Evolutionary conservation across 2,888 invertebrate genomes (phyloP), one percentile per base, ranked within the genome.

Genomic region (Epicampocera succincta): DNA sequence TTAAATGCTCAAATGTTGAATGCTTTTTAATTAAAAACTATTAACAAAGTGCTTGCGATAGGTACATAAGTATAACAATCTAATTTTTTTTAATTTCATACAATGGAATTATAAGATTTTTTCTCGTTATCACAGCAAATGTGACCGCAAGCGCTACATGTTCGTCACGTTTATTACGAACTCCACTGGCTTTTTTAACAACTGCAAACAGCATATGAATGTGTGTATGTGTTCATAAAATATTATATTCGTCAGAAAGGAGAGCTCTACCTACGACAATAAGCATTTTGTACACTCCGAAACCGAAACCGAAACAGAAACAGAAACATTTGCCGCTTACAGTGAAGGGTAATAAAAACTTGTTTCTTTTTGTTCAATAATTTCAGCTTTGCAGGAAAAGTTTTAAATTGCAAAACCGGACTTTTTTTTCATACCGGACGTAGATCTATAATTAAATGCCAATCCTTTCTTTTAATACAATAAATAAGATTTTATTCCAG

Each of bases 321-420:
- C n/a, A n/a, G n/a, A n/a, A 52, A 13, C 72, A 19, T 42, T 50
- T 60, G 48, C 61, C 48, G 13, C 29, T 52, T 61, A 61, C 29
- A 52, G 72, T 61, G 72, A 61, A 61, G 19, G 42, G 61, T 29
- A 50, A 15, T 19, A 52, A 56, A 40, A 72, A 72, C 72, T 1
- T 19, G 72, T 72, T 72, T 25, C 5, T 25, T 25, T 25, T 71
- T 29, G 25, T 2, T 72, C 17, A 17, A 72, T 50, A 15, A 8
- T 50, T 48, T 61, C 13, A 29, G n/a, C n/a, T 19, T 44, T 52
- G 52, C 44, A 52, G 72, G 50, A 72, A 52, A 72, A 72, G 33
- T 44, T 48, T 52, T 44, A 19, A 61, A 52, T 61, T 52, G 9
- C 42, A 50, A 52, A 42, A 52, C 61, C 52, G 50, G 61, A 72